Evolutionary conservation across 2,888 invertebrate genomes (phyloP), one percentile per base, ranked within the genome.

Genomic region (Tethea ocularis): DNA sequence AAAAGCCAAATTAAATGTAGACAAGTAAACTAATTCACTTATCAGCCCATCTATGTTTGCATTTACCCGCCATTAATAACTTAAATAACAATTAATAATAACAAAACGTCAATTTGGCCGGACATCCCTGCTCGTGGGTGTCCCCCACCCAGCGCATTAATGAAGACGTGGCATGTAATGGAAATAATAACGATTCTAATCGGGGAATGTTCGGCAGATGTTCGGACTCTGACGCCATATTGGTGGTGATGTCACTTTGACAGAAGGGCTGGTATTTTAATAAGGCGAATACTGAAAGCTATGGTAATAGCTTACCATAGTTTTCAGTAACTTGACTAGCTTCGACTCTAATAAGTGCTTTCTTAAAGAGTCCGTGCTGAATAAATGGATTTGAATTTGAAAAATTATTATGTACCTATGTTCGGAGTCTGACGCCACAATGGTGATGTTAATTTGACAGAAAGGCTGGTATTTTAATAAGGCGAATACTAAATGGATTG

Each of bases 171-270:
- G 46, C 46, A 20, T 65, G 29, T 66, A 64, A 72, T 60, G 62
- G 60, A 72, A 63, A 72, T 57, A 64, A 63, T 63, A 61, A 52
- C 59, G 55, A 71, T 74, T 61, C 58, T 69, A 64, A 74, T 74
- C 73, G 67, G 66, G 36, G 68, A 8, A 46, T 57, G 62, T 29
- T 55, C 26, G 61, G 62, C 73, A 73, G 74, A 74, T 74, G 73
- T 64, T 20, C 7, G 38, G 17, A 17, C 17, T 17, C 41, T 17
- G 46, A 46, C 46, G 46, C 46, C 46, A 46, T 46, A 10, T 46
- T 46, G 46, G 17, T 20, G 15, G 46, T 46, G 46, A 46, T 46
- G 46, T 46, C 46, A 46, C 20, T 41, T 41, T 46, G 46, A 46
- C 46, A 46, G 20, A 4, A n/a, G 17, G 46, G 29, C 29, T 29